Base-by-base conservation (phyloP, 2,888 invertebrate species). In the Chloroclystis v-ata region DNA sequence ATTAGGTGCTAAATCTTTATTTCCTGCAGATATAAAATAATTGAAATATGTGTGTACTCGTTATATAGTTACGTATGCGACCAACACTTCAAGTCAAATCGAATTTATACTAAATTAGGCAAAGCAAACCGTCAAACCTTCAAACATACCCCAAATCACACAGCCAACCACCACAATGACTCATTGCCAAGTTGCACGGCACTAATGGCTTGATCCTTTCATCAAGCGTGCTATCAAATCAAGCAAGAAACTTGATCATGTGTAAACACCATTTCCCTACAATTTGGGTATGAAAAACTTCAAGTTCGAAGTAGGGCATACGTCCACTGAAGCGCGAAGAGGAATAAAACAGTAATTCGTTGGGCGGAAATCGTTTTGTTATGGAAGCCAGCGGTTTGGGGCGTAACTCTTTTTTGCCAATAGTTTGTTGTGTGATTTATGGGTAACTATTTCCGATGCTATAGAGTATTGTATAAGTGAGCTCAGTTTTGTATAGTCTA, bases 341-440 rank as follows among this genome's bases (percentile, higher is more conserved):
- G 20, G 37, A 50, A 42, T 49, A 47, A 33, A 37, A 38, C 30
- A 20, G 44, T 47, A 43, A 45, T 37, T 14, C 37, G 30, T 29
- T 35, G 40, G 50, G 53, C 13, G 40, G 45, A 24, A 44, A 49
- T 38, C 51, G 48, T 46, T 54, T 50, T 51, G 54, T 54, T 51
- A 51, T 43, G 47, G 35, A 41, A 43, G 25, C 20, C 41, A 7
- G 47, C 30, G 38, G 43, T 41, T 42, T 14, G 10, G 10, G 30
- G 8, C 42, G 28, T 43, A 24, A 37, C 33, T 35, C 16, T 42
- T 49, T 32, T 29, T 43, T 37, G 14, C 12, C 26, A 32, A 33
- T 32, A 41, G 14, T 26, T 16, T 16, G 24, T 28, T 35, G 32
- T 41, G 37, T 28, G 33, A 33, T 42, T 42, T 35, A 42, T 28